Base-by-base conservation (phyloP, 1,140 invertebrate genomes). In the Brachionus calyciflorus region DNA sequence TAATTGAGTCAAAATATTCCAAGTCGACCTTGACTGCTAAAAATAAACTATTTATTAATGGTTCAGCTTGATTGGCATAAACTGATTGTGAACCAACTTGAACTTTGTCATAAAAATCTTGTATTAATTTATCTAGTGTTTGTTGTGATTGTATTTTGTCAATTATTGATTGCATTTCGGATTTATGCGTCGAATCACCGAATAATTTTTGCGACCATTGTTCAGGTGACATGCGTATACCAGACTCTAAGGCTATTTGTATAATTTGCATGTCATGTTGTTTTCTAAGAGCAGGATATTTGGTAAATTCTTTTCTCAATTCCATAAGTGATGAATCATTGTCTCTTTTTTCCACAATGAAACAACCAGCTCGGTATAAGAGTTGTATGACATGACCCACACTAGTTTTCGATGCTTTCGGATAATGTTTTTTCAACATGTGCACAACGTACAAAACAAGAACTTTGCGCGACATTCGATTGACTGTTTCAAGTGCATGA, bases 401-500 rank as follows among this genome's bases (percentile, higher is more conserved):
- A 81, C 93, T 95, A 6, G 95, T 98, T 87, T 98, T 98, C 4
- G 94, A 97, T 51, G 95, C 93, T 87, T 98, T 95, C 3, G 95
- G 93, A 86, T 96, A 99, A 83, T 95, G 92, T 41, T 92, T 90
- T 83, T 94, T 91, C 75, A 99, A 86, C 81, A 93, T 89, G 86
- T 98, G 94, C 44, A 98, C 96, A 48, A 99, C 94, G 88, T 97
- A 99, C 91, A 98, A 93, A 46, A 99, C 96, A 78, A 99, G 86
- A 26, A 98, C 95, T 87, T 99, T 99, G 77, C 96, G 88, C 0
- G 94, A 97, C 77, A 99, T 86, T n/a, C 93, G 92, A 3, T 93
- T 94, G 4, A 96, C 96, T 87, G 98, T 94, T 85, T 96, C 93
- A 33, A 99, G 85, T 1, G 95, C 94, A 68, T 97, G 83, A 5